Conservation (phyloP, 2,113 vertebrate genomes). For the Neotragus moschatus region DNA sequence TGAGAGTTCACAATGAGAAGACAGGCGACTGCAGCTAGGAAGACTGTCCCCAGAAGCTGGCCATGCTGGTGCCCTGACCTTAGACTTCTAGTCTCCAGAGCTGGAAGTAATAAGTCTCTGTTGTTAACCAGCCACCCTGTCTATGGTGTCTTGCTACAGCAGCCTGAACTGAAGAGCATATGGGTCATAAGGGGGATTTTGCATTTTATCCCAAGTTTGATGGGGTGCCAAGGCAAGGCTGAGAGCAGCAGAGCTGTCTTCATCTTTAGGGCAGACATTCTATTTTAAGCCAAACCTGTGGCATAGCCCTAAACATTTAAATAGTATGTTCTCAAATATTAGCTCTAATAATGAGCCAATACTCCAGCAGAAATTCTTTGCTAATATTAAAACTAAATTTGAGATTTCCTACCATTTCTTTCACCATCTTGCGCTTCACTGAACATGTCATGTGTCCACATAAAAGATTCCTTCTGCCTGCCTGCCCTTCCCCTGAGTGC, state of each 20-base stretch:
- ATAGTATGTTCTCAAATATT: neutral
- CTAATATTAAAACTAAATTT: neutral
- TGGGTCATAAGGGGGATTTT: fast-evolving
- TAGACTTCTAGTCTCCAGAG: neutral
- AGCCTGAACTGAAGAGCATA: neutral
- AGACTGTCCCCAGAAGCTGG: too few species aligned
- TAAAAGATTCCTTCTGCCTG: neutral
- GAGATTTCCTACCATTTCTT: neutral
- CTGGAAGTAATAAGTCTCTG: neutral
- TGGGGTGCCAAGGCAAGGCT: neutral
- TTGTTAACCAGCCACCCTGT: neutral
- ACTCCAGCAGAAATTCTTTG: neutral
- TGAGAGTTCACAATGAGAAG: neutral
- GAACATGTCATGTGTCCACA: neutral
- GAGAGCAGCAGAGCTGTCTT: neutral
- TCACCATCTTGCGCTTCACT: neutral
- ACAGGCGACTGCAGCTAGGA: neutral
- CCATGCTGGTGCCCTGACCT: neutral
- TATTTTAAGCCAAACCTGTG: neutral
- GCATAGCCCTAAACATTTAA: neutral
- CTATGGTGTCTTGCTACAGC: neutral
- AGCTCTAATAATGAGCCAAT: neutral
- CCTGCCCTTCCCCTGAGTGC: neutral
- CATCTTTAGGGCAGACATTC: neutral
- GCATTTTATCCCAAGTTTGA: neutral